These are phyloP conservation scores for Apocrypta bakeri DNA, from an alignment of 1,140 invertebrate species.

Conservation along the genomic window DNA sequence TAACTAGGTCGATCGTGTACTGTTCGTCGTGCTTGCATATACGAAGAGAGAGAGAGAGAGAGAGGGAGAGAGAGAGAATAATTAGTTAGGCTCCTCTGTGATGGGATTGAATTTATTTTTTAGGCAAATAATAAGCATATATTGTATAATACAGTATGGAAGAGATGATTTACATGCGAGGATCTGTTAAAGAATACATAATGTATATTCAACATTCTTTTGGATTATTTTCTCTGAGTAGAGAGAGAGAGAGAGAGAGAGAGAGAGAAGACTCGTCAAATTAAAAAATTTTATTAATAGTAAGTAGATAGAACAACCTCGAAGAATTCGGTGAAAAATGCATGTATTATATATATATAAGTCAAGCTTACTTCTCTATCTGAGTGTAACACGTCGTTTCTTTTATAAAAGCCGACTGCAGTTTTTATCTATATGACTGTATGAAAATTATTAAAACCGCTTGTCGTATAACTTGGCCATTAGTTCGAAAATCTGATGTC, in stretches of 20 bases:
- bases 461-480: no score
- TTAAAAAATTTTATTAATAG: no score
- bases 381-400: constrained; percentile 16
- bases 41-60: no score
- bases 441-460: no score
- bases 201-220: no score
- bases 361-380: neutral
- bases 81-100: constrained; percentile 25
- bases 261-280: neutral
- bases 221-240: no score
- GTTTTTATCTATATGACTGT: neutral
- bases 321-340: constrained; percentile 15
- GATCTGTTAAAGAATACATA: no score
- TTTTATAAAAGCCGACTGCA: neutral
- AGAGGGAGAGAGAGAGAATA: constrained; percentile 16
- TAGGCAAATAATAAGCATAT: no score
- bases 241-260: no score
- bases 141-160: no score
- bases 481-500: neutral
- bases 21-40: neutral
- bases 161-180: no score
- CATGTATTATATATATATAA: constrained; percentile 8
- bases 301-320: neutral
- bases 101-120: constrained; percentile 38
- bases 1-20: constrained; percentile 37